Evolutionary conservation across 1,140 invertebrate species (phyloP).

Genomic region (Tribolium madens): DNA sequence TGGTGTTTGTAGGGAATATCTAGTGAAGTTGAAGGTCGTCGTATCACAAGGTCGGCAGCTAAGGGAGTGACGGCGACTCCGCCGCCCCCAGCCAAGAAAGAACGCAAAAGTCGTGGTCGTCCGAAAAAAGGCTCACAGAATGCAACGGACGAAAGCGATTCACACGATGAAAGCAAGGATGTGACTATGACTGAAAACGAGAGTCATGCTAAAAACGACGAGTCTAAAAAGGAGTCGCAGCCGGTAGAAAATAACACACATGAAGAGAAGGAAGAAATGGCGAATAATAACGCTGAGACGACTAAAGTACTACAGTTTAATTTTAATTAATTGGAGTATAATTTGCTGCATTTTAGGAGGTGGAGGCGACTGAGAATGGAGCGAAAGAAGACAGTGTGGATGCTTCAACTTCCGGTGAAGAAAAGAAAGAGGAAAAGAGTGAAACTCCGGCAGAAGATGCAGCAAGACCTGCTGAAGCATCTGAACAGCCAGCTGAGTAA

Average conservation of each 20-base stretch:
- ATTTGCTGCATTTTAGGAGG: conserved; percentile 53
- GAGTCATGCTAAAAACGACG: conserved; percentile 54
- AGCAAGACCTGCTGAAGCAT: conserved; percentile 49
- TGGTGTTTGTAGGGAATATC: conserved; percentile 58
- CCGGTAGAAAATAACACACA: conserved; percentile 61
- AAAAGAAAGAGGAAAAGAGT: conserved; percentile 54
- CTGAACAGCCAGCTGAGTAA: conserved; percentile 61
- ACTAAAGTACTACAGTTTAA: conserved; percentile 53
- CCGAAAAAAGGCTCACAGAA: conserved; percentile 53
- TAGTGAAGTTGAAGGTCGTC: conserved; percentile 64
- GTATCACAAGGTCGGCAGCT: conserved; percentile 65
- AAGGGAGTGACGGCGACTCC: conserved; percentile 65
- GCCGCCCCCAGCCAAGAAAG: conserved; percentile 66
- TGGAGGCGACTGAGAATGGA: conserved; percentile 62
- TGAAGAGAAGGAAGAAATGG: conserved; percentile 62
- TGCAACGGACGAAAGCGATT: conserved; percentile 56
- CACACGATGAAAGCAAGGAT: conserved; percentile 57
- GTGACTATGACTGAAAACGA: conserved; percentile 49
- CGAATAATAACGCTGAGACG: conserved; percentile 62
- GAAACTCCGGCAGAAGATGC: conserved; percentile 50
- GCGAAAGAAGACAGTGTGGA: conserved; percentile 61
- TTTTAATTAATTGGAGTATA: too few species aligned
- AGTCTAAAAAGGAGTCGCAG: conserved; percentile 53
- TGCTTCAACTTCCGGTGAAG: conserved; percentile 48
- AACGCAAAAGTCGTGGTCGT: conserved; percentile 61